These are phyloP conservation scores for Butorides virescens DNA, from an alignment of 2,113 vertebrate species.

Conservation along the genomic window DNA sequence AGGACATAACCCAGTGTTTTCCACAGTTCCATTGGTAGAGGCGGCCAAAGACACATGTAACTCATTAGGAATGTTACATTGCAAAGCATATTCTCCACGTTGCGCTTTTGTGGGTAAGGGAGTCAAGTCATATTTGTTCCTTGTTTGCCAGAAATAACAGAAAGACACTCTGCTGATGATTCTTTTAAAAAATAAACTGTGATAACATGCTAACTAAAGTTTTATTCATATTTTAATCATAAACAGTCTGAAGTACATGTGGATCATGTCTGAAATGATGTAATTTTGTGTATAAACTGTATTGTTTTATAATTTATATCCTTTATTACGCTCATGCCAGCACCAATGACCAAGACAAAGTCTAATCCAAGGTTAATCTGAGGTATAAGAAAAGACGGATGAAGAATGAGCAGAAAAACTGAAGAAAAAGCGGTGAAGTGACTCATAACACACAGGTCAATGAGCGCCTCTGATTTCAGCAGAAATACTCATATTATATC, in stretches of 20 bases:
- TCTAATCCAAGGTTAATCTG: neutral
- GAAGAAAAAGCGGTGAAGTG: neutral
- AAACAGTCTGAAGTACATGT: neutral
- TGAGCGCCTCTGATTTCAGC: neutral
- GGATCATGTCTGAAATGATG: neutral
- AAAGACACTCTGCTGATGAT: neutral
- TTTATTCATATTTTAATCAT: neutral
- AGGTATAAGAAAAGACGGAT: neutral
- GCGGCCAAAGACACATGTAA: neutral
- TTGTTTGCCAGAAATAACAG: constrained; percentile 11
- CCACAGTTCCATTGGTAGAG: neutral
- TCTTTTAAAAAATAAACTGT: neutral
- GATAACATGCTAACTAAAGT: neutral
- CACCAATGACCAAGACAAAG: neutral
- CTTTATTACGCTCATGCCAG: neutral
- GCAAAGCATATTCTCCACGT: fast-evolving
- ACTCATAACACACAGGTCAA: neutral
- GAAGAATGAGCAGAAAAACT: neutral
- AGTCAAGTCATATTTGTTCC: neutral
- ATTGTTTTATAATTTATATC: neutral
- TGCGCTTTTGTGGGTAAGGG: neutral
- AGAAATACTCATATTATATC: neutral
- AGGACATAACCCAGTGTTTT: neutral
- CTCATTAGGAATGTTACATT: neutral
- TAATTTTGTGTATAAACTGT: neutral